Evolutionary conservation across 2,888 invertebrate genomes (phyloP).

Genomic region (Argyresthia albistria): DNA sequence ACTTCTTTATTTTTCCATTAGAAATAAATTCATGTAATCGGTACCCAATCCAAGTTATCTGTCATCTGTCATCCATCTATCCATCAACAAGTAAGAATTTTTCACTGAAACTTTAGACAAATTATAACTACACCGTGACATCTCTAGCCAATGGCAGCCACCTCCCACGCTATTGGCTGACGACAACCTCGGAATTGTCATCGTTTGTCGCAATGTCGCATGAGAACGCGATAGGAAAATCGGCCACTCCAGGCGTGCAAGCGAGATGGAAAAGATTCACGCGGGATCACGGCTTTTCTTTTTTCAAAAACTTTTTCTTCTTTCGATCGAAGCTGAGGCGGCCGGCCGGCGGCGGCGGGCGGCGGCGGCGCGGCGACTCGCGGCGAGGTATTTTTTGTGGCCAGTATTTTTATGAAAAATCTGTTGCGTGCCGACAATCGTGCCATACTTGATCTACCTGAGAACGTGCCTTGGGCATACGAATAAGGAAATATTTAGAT

Average conservation of each 20-base stretch:
- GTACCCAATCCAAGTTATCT: not conserved
- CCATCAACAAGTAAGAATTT: not conserved
- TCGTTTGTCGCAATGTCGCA: constrained; percentile 39
- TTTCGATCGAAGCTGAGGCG: too few relatives aligned
- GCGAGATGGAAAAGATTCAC: not conserved
- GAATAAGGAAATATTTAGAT: constrained; percentile 11
- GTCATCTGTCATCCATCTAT: constrained; percentile 4
- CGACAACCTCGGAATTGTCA: constrained; percentile 40
- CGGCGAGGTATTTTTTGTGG: too few relatives aligned
- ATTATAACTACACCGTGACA: constrained; percentile 21
- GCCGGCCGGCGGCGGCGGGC: too few relatives aligned
- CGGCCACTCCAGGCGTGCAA: not conserved
- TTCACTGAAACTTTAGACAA: constrained; percentile 5
- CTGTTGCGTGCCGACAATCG: too few relatives aligned
- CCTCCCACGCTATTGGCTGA: constrained; percentile 35
- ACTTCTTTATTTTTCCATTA: too few relatives aligned
- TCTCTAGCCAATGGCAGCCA: constrained; percentile 35
- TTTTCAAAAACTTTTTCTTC: not conserved
- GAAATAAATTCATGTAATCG: too few relatives aligned
- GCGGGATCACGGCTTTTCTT: not conserved
- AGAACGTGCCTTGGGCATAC: constrained; percentile 7
- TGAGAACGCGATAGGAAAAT: constrained; percentile 23
- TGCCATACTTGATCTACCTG: too few relatives aligned
- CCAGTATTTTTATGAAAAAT: too few relatives aligned
- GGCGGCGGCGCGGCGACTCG: too few relatives aligned